These are phyloP conservation scores for Poecilus cupreus DNA, from an alignment of 2,888 invertebrate genomes.

Conservation along the genomic window DNA sequence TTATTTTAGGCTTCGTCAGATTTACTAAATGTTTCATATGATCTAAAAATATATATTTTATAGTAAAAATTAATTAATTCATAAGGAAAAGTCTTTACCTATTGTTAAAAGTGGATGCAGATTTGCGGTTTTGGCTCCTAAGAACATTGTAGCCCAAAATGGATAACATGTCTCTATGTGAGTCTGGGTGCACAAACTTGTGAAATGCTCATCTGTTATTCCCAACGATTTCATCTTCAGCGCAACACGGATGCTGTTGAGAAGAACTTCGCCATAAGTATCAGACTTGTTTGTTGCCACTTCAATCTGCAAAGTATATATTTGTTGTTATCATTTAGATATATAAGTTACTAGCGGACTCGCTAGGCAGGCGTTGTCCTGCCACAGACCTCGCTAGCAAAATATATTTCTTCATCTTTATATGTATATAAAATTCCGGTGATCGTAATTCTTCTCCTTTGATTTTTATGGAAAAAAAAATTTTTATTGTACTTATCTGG, in stretches of 20 bases:
- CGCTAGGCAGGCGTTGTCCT: too few relatives aligned
- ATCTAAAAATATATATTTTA: constrained; percentile 34
- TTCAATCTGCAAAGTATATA: constrained; percentile 68
- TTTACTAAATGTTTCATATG: constrained; percentile 66
- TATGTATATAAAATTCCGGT: too few relatives aligned
- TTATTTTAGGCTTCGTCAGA: constrained; percentile 66
- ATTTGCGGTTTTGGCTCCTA: constrained; percentile 66
- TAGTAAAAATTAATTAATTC: neutral
- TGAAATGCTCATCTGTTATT: constrained; percentile 69
- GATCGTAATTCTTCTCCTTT: too few relatives aligned
- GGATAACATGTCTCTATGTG: constrained; percentile 71
- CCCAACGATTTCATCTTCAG: constrained; percentile 69
- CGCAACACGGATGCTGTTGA: constrained; percentile 71
- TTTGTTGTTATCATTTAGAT: neutral
- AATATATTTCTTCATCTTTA: too few relatives aligned
- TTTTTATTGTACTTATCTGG: too few relatives aligned
- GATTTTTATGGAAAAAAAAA: too few relatives aligned
- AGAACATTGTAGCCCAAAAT: constrained; percentile 71
- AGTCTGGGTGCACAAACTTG: constrained; percentile 71
- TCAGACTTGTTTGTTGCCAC: constrained; percentile 71
- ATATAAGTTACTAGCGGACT: too few relatives aligned
- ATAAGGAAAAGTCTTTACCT: constrained; percentile 21
- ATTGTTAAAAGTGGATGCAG: constrained; percentile 52
- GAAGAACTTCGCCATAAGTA: constrained; percentile 69
- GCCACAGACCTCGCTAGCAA: too few relatives aligned